These are phyloP conservation scores for Astropecten irregularis DNA, from an alignment of 53 echinoderm and acorn worm genomes.

Conservation along the genomic window DNA sequence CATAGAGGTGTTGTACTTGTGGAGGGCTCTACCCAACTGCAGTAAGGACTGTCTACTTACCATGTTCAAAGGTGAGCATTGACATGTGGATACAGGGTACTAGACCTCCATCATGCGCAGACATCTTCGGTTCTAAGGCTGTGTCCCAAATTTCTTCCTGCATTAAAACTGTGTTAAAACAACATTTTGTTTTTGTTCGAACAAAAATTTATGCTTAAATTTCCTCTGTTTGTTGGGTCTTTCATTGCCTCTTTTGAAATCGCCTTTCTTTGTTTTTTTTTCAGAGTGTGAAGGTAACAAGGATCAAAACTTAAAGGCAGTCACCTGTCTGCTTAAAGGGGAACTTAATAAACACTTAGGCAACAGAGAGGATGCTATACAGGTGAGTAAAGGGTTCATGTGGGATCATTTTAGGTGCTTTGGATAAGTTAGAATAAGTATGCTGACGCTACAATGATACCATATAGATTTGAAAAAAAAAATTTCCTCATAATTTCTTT, in stretches of 20 bases:
- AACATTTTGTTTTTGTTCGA: not conserved
- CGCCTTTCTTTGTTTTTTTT: not conserved
- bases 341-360: conserved; percentile 84
- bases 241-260: too few relatives aligned
- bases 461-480: too few relatives aligned
- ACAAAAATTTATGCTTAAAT: too few relatives aligned
- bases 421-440: too few relatives aligned
- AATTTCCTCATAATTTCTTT: not conserved
- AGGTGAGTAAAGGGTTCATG: conserved; percentile 68
- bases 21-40: conserved; percentile 93
- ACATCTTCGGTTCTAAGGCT: not conserved
- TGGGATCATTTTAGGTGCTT: too few relatives aligned
- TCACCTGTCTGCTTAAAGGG: conserved; percentile 80
- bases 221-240: too few relatives aligned
- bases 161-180: not conserved
- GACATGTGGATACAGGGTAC: not conserved
- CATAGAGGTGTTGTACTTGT: conserved; percentile 92
- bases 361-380: conserved; percentile 83
- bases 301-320: conserved; percentile 73
- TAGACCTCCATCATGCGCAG: not conserved
- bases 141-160: not conserved
- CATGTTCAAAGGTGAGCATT: conserved; percentile 84
- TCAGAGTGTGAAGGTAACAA: conserved; percentile 79
- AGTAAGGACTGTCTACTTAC: conserved; percentile 53
- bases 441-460: too few relatives aligned